These are phyloP conservation scores for Eilema griseolum DNA, from an alignment of 2,888 invertebrate species.

Conservation along the genomic window DNA sequence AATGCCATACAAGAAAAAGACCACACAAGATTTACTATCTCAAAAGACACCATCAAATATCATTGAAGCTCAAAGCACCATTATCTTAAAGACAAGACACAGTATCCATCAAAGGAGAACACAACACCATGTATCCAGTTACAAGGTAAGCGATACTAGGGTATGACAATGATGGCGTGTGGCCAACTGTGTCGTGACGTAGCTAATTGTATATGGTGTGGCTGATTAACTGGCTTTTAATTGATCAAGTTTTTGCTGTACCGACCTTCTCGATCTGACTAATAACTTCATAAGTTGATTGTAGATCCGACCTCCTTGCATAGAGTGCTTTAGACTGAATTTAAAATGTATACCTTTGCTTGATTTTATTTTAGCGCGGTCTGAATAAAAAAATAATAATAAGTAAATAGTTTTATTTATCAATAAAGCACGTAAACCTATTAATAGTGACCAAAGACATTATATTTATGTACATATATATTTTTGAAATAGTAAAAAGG, in stretches of 20 bases:
- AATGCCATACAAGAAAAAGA: not conserved
- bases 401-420: too few relatives aligned
- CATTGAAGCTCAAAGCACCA: conserved; percentile 2
- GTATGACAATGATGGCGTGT: conserved; percentile 59
- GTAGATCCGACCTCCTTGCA: conserved; percentile 2
- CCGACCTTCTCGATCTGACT: conserved; percentile 5
- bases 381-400: not conserved
- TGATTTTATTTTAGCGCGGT: not conserved
- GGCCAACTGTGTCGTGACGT: conserved; percentile 60
- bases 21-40: conserved; percentile 9
- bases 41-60: conserved; percentile 13
- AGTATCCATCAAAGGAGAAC: conserved; percentile 37
- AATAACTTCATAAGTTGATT: conserved; percentile 9
- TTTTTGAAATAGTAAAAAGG: too few relatives aligned
- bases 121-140: conserved; percentile 48
- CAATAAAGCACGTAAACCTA: too few relatives aligned
- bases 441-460: too few relatives aligned
- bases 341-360: not conserved
- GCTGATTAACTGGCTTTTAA: conserved; percentile 32
- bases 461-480: too few relatives aligned
- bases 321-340: not conserved
- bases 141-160: conserved; percentile 45
- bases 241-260: conserved; percentile 18
- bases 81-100: conserved; percentile 14
- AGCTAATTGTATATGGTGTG: conserved; percentile 33